Conservation (phyloP, 2,888 invertebrate genomes). For the Toxonevra muliebris region DNA sequence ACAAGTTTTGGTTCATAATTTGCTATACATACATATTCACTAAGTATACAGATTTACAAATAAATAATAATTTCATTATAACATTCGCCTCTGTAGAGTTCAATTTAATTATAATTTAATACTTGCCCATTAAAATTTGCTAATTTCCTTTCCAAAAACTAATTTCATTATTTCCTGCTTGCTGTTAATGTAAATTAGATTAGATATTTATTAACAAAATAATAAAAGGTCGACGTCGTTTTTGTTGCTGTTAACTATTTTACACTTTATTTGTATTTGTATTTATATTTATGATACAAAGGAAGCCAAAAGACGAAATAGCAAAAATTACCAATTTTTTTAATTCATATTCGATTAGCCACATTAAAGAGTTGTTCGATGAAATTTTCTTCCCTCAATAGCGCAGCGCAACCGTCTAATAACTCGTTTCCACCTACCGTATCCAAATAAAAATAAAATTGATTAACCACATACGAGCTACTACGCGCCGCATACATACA, state of each 20-base stretch:
- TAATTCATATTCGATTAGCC: conserved; percentile 6
- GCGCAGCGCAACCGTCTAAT: not conserved
- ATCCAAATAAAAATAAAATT: not conserved
- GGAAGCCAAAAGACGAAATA: not conserved
- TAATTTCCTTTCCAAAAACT: not conserved
- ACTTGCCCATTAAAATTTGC: not conserved
- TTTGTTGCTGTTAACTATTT: too few species aligned
- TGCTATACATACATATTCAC: too few species aligned
- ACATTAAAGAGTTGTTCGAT: not conserved
- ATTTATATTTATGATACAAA: not conserved
- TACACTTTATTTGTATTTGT: too few species aligned
- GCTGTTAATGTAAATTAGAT: not conserved
- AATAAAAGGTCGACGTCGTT: too few species aligned
- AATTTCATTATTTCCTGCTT: not conserved
- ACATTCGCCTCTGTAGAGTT: too few species aligned
- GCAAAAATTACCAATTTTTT: not conserved
- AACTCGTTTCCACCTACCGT: conserved; percentile 11
- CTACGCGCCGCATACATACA: not conserved
- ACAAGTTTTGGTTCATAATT: too few species aligned
- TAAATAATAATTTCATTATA: too few species aligned
- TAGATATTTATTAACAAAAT: not conserved
- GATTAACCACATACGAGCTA: conserved; percentile 2
- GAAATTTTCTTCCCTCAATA: not conserved
- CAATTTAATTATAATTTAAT: not conserved
- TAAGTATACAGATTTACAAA: too few species aligned